Percentiles rank a stretch among this genome's conserved stretches.
Conservation (phyloP, 1,140 invertebrate genomes). For the Microvelia longipes region DNA sequence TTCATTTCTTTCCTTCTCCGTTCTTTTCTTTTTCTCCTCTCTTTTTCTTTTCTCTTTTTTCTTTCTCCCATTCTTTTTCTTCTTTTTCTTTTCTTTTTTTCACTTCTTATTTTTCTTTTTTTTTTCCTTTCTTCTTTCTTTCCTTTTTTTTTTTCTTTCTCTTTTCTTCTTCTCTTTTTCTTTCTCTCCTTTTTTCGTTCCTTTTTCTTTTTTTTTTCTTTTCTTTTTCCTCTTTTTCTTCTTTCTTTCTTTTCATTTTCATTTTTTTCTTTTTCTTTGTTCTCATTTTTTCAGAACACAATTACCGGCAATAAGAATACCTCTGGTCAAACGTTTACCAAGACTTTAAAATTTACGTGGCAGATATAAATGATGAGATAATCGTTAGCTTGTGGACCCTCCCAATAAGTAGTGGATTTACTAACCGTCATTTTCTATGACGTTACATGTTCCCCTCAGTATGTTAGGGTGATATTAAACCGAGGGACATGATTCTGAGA, state of each 20-base stretch:
- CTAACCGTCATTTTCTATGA: too few species aligned
- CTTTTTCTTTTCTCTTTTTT: slow-evolving; percentile 18
- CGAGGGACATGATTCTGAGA: too few species aligned
- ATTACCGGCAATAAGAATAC: too few species aligned
- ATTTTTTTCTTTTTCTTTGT: neutral
- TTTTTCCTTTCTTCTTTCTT: slow-evolving; percentile 16
- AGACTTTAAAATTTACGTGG: too few species aligned
- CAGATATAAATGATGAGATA: too few species aligned
- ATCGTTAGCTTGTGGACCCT: too few species aligned
- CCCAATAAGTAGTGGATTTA: too few species aligned
- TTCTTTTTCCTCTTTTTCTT: slow-evolving; percentile 1
- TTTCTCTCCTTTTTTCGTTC: slow-evolving; percentile 19
- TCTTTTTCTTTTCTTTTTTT: neutral
- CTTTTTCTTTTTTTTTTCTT: slow-evolving; percentile 20
- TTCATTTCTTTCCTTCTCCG: slow-evolving; percentile 16
- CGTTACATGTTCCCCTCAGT: too few species aligned
- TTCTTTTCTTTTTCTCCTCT: slow-evolving; percentile 19
- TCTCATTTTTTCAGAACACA: neutral
- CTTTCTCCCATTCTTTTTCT: slow-evolving; percentile 17
- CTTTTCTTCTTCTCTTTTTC: slow-evolving; percentile 19
- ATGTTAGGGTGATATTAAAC: too few species aligned
- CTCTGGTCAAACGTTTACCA: too few species aligned
- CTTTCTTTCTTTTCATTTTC: neutral
- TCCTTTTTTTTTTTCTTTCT: slow-evolving; percentile 18
- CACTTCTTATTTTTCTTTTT: neutral